Percentiles rank a stretch among this genome's conserved stretches.
These are phyloP conservation scores for Muntiacus reevesi DNA, from an alignment of 2,113 vertebrate genomes.

Conservation along the genomic window DNA sequence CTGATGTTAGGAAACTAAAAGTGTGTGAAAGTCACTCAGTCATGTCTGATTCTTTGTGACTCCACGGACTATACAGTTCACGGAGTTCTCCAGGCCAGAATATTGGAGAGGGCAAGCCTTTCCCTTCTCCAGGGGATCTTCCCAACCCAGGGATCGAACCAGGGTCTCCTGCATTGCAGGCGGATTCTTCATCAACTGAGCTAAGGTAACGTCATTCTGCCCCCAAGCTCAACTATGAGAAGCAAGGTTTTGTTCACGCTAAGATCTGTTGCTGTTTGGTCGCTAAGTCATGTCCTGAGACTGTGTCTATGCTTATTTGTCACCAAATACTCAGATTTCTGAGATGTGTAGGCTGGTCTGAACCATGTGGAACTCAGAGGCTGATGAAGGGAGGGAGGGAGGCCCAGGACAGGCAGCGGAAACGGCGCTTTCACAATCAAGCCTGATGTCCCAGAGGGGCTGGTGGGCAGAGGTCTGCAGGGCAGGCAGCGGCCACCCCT, in stretches of 20 bases:
- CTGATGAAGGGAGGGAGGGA: background rate
- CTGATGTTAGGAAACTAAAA: background rate
- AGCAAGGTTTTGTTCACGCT: background rate
- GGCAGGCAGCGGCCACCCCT: background rate
- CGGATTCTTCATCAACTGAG: background rate
- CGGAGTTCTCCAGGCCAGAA: background rate
- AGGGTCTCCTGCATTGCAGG: background rate
- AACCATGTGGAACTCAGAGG: background rate
- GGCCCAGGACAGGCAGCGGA: background rate
- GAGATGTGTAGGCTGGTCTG: background rate
- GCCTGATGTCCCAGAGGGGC: background rate
- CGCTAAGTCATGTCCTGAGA: background rate
- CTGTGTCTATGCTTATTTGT: background rate
- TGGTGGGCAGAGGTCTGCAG: background rate
- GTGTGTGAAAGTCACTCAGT: background rate
- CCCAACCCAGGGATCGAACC: background rate
- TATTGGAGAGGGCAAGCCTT: background rate
- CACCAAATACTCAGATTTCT: background rate
- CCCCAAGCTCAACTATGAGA: background rate
- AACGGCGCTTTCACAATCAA: accelerated
- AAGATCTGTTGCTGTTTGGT: background rate
- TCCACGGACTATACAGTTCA: background rate
- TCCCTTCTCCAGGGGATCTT: background rate
- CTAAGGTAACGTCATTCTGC: background rate
- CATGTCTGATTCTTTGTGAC: background rate